Evolutionary conservation across 2,113 vertebrate species (phyloP).

Genomic region (Rhipidura dahli): DNA sequence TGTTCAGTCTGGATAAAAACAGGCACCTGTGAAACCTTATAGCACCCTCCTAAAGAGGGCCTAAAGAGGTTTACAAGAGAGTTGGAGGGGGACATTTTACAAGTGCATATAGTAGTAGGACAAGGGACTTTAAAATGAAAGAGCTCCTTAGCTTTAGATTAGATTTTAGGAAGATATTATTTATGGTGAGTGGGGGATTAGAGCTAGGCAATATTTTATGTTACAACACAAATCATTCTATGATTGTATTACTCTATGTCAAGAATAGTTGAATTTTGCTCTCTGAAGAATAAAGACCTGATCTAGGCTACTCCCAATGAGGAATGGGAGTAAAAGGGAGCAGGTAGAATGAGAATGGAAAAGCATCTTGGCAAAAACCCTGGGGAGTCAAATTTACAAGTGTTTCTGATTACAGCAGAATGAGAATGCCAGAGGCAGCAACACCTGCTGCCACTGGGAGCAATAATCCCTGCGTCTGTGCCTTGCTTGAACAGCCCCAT

Average conservation of each 20-base stretch:
- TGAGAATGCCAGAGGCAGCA: background rate
- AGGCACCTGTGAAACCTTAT: background rate
- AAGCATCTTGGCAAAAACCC: background rate
- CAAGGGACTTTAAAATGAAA: background rate
- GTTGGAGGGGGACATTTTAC: background rate
- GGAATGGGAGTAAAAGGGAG: background rate
- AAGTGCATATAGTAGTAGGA: background rate
- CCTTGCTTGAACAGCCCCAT: background rate
- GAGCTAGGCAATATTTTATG: background rate
- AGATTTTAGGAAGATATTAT: background rate
- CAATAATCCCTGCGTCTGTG: background rate
- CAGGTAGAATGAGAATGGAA: background rate
- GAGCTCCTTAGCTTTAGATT: background rate
- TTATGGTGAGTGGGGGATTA: background rate
- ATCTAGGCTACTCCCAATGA: background rate
- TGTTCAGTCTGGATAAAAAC: background rate
- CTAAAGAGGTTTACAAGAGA: background rate
- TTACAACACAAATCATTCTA: background rate
- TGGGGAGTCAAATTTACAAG: background rate
- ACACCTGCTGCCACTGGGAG: background rate
- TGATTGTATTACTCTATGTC: background rate
- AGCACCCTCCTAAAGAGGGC: rapidly evolving
- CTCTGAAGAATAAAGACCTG: background rate
- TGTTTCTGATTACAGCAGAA: background rate
- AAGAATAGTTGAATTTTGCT: background rate